Conservation (phyloP, 2,888 invertebrate species). For the Pristionchus mayeri region DNA sequence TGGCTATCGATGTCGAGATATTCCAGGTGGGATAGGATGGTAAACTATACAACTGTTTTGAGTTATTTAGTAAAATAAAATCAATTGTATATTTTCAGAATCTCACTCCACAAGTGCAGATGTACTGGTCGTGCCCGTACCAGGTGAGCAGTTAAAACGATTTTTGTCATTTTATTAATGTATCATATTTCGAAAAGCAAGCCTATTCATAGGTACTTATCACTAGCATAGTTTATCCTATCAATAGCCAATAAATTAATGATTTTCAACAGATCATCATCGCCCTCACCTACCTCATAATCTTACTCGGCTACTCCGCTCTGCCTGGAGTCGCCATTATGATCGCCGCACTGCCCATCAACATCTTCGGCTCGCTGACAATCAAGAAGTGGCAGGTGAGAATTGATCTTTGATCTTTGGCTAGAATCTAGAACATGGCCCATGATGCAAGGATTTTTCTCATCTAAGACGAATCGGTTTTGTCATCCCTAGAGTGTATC, state of each 20-base stretch:
- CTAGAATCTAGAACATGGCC: not conserved
- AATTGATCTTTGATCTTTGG: too few relatives aligned
- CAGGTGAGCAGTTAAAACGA: conserved; percentile 62
- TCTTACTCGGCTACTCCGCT: conserved; percentile 84
- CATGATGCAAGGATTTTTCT: too few relatives aligned
- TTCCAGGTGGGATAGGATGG: conserved; percentile 14
- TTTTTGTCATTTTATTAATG: too few relatives aligned
- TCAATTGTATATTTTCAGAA: conserved; percentile 71
- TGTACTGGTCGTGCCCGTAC: conserved; percentile 77
- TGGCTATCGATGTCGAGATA: conserved; percentile 79
- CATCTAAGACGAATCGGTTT: too few relatives aligned
- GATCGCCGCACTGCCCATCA: conserved; percentile 86
- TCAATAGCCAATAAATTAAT: not conserved
- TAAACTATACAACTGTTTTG: not conserved
- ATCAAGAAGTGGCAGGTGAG: conserved; percentile 65
- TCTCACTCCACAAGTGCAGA: conserved; percentile 75
- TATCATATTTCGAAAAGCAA: too few relatives aligned
- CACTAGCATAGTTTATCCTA: too few relatives aligned
- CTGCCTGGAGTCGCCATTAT: conserved; percentile 92
- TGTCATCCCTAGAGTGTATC: not conserved
- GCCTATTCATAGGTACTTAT: too few relatives aligned
- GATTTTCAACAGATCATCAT: conserved; percentile 68
- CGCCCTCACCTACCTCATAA: conserved; percentile 77
- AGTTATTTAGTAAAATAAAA: not conserved
- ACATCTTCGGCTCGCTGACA: conserved; percentile 65